Conservation (phyloP, 2,797 vertebrate species). For the Acanthurus leucopareius region DNA sequence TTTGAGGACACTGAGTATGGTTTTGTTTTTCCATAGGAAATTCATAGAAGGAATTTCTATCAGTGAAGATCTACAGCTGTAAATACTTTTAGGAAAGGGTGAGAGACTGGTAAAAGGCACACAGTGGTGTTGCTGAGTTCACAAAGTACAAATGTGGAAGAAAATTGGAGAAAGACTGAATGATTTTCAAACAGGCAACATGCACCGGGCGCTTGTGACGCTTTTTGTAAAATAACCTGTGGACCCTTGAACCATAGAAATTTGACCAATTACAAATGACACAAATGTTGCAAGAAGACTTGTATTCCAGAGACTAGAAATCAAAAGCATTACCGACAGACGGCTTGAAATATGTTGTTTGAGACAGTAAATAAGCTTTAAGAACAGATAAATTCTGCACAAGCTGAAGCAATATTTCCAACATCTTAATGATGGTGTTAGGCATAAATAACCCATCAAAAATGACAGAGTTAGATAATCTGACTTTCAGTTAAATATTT, state of each 20-base stretch:
- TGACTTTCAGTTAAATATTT: no score
- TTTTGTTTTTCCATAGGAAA: not conserved
- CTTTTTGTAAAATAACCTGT: not conserved
- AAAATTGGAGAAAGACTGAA: not conserved
- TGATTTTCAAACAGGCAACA: constrained; percentile 22
- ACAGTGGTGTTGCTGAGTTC: constrained; percentile 3
- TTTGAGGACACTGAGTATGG: not conserved
- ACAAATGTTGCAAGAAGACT: no score
- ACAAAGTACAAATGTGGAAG: not conserved
- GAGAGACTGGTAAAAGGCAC: constrained; percentile 25
- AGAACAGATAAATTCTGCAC: not conserved
- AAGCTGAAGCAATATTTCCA: not conserved
- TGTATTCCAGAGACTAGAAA: no score
- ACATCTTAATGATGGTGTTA: not conserved
- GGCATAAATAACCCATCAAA: not conserved
- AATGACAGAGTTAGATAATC: no score
- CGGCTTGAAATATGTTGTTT: no score
- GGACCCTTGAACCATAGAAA: not conserved
- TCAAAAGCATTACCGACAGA: no score
- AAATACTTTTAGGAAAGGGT: not conserved
- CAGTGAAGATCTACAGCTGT: constrained; percentile 15
- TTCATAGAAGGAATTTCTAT: not conserved
- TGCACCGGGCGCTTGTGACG: not conserved
- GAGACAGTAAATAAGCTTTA: not conserved
- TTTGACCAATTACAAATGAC: no score